A percentile compares a stretch with the other conserved stretches of the same genome.
Evolutionary conservation across 1,140 invertebrate genomes (phyloP).

Genomic region (Pararge aegeria): DNA sequence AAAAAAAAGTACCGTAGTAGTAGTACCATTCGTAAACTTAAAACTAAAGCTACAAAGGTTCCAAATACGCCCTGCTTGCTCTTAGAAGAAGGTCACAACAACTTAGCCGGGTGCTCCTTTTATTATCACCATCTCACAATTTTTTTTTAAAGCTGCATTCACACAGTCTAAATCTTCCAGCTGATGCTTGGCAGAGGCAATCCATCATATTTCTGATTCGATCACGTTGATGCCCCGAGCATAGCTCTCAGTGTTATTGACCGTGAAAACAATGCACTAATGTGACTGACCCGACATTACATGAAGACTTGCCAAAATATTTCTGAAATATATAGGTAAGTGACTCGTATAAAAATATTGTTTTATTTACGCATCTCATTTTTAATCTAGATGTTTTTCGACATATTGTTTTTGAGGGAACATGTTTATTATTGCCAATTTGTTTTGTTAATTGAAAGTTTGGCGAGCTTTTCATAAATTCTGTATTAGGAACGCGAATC

Average conservation of each 20-base stretch:
- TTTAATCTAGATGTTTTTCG: not conserved
- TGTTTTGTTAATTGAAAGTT: not conserved
- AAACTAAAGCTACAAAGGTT: too few species aligned
- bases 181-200: too few species aligned
- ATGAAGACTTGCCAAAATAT: not conserved
- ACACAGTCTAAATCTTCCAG: too few species aligned
- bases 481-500: too few species aligned
- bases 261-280: not conserved
- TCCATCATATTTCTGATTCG: too few species aligned
- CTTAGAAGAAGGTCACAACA: too few species aligned
- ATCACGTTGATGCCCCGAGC: slow-evolving; percentile 1
- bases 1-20: too few species aligned
- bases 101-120: too few species aligned
- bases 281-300: slow-evolving; percentile 12
- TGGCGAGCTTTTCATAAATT: not conserved
- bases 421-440: not conserved
- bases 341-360: not conserved
- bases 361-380: not conserved
- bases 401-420: not conserved
- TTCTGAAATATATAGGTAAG: not conserved
- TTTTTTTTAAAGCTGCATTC: too few species aligned
- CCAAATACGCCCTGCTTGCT: too few species aligned
- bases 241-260: not conserved
- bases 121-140: too few species aligned
- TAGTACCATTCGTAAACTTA: too few species aligned